Percentiles rank a stretch among this genome's conserved stretches.
Conservation (phyloP, 1,140 invertebrate species). For the Rhagoletis zephyria region DNA sequence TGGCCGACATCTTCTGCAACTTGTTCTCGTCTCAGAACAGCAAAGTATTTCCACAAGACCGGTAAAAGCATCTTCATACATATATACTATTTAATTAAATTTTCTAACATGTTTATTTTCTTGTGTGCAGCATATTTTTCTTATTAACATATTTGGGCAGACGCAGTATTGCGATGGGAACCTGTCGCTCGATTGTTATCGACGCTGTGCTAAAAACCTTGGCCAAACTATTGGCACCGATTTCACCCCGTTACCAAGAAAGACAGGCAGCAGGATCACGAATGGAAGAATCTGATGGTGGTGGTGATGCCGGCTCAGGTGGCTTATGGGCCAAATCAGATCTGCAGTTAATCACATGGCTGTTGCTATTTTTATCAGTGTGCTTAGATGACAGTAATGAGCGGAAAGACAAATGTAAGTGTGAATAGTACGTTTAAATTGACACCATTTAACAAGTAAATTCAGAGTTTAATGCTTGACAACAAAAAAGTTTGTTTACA, state of each 20-base stretch:
- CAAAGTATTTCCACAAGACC: constrained; percentile 87
- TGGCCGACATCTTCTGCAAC: constrained; percentile 84
- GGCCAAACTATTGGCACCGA: constrained; percentile 75
- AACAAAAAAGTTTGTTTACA: no score
- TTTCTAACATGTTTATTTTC: constrained; percentile 50
- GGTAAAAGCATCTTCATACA: constrained; percentile 74
- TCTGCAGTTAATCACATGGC: constrained; percentile 83
- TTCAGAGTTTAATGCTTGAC: no score
- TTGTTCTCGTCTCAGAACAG: constrained; percentile 86
- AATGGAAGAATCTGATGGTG: constrained; percentile 6
- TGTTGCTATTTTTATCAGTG: constrained; percentile 84
- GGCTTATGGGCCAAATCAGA: constrained; percentile 74
- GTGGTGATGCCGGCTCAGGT: neutral
- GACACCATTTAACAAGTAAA: no score
- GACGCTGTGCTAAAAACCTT: constrained; percentile 79
- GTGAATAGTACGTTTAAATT: no score
- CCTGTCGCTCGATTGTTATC: constrained; percentile 78
- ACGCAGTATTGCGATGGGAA: constrained; percentile 80
- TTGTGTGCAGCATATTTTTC: constrained; percentile 83
- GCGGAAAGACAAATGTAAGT: constrained; percentile 73
- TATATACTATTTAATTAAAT: constrained; percentile 37
- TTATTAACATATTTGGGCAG: constrained; percentile 89
- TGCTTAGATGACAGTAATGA: constrained; percentile 79
- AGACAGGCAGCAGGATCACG: constrained; percentile 78
- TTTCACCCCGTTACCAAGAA: constrained; percentile 75